Conservation (phyloP, 2,113 vertebrate species). For the Psephotus haematonotus region DNA sequence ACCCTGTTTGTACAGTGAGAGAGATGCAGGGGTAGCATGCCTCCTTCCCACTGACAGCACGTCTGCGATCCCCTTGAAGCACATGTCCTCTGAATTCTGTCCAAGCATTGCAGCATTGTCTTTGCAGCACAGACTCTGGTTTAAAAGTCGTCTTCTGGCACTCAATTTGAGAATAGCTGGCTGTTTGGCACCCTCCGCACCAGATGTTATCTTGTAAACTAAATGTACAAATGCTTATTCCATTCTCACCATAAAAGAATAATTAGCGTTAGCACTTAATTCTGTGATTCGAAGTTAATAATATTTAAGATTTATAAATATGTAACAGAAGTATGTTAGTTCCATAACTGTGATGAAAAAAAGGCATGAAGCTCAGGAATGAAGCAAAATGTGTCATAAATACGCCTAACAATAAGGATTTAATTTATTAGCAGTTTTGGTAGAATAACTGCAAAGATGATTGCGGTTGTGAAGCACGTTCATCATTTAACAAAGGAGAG, state of each 20-base stretch:
- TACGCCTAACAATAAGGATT: constrained; percentile 11
- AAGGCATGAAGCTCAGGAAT: neutral
- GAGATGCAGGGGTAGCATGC: rapidly evolving
- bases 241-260: neutral
- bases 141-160: constrained; percentile 38
- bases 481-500: neutral
- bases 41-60: neutral
- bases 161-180: neutral
- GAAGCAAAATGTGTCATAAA: constrained; percentile 27
- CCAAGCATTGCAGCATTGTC: constrained; percentile 15
- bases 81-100: neutral
- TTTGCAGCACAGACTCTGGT: neutral
- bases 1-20: neutral
- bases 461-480: neutral
- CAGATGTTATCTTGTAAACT: constrained; percentile 51
- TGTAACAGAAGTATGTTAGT: constrained; percentile 4
- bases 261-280: constrained; percentile 31
- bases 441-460: constrained; percentile 23
- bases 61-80: neutral
- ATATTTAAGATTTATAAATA: constrained; percentile 39
- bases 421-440: constrained; percentile 50
- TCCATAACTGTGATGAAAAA: neutral
- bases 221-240: constrained; percentile 8
- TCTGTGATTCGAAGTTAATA: neutral
- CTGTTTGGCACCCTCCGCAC: neutral